Base-by-base conservation (phyloP, 1,140 invertebrate genomes). In the Batillaria attramentaria region DNA sequence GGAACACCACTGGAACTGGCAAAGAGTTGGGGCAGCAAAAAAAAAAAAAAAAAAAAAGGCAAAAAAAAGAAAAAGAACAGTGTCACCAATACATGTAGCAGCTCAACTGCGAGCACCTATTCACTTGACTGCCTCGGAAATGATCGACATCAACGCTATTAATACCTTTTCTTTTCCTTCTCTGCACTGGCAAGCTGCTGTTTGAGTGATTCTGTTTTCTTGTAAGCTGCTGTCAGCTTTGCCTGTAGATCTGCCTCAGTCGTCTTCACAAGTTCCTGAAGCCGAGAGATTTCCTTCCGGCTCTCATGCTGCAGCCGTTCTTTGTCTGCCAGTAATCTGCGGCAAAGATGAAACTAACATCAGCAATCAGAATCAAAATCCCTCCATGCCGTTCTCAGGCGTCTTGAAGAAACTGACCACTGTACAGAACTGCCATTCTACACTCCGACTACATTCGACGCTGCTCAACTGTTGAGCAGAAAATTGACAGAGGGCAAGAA, bases 221-320 rank as follows among this genome's bases (percentile, higher is more conserved):
- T 31, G 31, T n/a, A 60, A 5, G 8, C 24, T 60, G 57, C 24
- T 60, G 8, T 24, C 57, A 60, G 33, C 6, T 60, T 60, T 31
- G 24, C 8, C 57, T 24, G 24, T 31, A 10, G 6, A n/a, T 20
- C 4, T 60, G 76, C 77, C 54, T 79, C 73, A n/a, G 43, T 75
- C 13, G 77, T 78, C 35, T 81, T 66, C 16, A 81, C 60, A 35
- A 77, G 73, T 43, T 78, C 73, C 62, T 81, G 79, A 4, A 83
- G 62, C 24, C 79, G 79, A 41, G 72, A 70, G 3, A 83, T 81
- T 16, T 69, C 42, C 18, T 79, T 60, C n/a, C 74, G 74, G 35
- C 77, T 83, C 31, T 75, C 72, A 13, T 78, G 43, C 24, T 79
- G 72, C 43, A 81, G n/a, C 13, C 66, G 77, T 33, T 70, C 60